Percentiles rank a stretch among this genome's conserved stretches.
Conservation (phyloP, 2,888 invertebrate species). For the Neocrepidodera transversa region DNA sequence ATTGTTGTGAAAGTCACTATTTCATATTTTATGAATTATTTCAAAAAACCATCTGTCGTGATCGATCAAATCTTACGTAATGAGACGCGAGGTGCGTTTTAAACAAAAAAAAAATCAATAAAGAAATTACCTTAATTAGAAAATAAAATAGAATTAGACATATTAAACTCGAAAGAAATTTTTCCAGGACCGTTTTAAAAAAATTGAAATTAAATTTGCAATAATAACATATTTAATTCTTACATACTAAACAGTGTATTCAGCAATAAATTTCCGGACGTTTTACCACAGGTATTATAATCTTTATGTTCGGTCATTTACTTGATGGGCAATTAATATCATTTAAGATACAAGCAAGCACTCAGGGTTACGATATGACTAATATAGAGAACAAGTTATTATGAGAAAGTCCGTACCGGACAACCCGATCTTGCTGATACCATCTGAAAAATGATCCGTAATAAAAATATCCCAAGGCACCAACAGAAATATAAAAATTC, state of each 20-base stretch:
- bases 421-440: constrained; percentile 44
- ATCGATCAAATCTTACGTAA: constrained; percentile 1
- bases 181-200: too few relatives aligned
- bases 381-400: constrained; percentile 43
- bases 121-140: too few relatives aligned
- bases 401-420: constrained; percentile 44
- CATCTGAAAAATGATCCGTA: constrained; percentile 47
- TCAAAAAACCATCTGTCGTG: constrained; percentile 23
- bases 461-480: constrained; percentile 51
- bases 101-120: too few relatives aligned
- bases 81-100: not conserved
- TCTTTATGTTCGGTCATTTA: constrained; percentile 32
- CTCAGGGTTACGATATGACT: constrained; percentile 36
- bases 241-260: constrained; percentile 8
- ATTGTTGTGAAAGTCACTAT: constrained; percentile 20
- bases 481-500: constrained; percentile 49
- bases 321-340: constrained; percentile 38
- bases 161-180: too few relatives aligned
- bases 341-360: constrained; percentile 34
- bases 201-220: too few relatives aligned
- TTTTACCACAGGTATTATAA: constrained; percentile 22
- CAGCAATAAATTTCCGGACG: constrained; percentile 8
- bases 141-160: too few relatives aligned
- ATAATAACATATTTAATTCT: too few relatives aligned
- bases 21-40: constrained; percentile 26